Percentiles rank a stretch among this genome's conserved stretches.
Conservation (phyloP, 2,888 invertebrate genomes). For the Erebia ligea region DNA sequence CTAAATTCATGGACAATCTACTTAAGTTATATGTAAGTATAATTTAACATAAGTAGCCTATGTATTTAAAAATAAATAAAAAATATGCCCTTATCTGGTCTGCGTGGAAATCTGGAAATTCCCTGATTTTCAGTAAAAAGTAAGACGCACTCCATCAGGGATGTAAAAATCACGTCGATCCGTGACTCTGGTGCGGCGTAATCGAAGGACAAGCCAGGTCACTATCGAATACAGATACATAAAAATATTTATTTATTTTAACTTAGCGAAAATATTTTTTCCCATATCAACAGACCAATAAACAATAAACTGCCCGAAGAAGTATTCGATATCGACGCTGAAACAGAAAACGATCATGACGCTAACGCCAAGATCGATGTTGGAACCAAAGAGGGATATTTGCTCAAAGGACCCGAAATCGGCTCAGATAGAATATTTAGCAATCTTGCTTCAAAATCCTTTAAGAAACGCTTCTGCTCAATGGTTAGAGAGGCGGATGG, state of each 20-base stretch:
- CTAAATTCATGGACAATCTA: no score
- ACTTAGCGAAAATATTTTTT: not conserved
- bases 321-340: slow-evolving; percentile 94
- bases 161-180: no score
- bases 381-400: slow-evolving; percentile 94
- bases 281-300: slow-evolving; percentile 51
- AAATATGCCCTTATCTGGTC: no score
- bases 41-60: no score
- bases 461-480: slow-evolving; percentile 94
- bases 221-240: not conserved
- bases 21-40: no score
- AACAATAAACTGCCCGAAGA: slow-evolving; percentile 86
- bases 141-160: no score
- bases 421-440: slow-evolving; percentile 95
- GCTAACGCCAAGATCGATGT: slow-evolving; percentile 87
- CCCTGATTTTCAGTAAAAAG: no score
- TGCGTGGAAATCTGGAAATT: no score
- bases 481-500: slow-evolving; percentile 95
- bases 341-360: slow-evolving; percentile 91
- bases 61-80: no score
- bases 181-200: no score
- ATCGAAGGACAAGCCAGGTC: no score
- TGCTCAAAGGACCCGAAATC: slow-evolving; percentile 96
- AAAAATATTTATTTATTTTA: not conserved
- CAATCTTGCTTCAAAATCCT: slow-evolving; percentile 95